These are phyloP conservation scores for Flexamia atlantica DNA, from an alignment of 2,888 invertebrate species.

Conservation along the genomic window DNA sequence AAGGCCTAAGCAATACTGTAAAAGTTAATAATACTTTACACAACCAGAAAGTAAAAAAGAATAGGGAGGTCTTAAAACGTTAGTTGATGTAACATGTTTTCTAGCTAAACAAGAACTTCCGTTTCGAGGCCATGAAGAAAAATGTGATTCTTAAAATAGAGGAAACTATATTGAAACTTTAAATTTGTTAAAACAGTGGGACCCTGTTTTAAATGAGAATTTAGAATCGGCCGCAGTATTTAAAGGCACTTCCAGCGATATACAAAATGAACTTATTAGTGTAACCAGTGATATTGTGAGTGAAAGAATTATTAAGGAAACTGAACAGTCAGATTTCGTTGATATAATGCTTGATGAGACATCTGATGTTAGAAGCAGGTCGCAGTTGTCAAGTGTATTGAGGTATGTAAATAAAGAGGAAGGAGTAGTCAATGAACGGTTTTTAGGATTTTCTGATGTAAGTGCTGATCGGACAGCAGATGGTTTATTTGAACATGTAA, in stretches of 20 bases:
- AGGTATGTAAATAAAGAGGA: too few relatives aligned
- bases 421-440: too few relatives aligned
- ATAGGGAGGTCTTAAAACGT: conserved; percentile 67
- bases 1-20: conserved; percentile 27
- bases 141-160: conserved; percentile 66
- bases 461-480: too few relatives aligned
- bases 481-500: conserved; percentile 70
- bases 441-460: too few relatives aligned
- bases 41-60: too few relatives aligned
- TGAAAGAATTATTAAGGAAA: conserved; percentile 67
- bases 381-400: too few relatives aligned
- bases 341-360: conserved; percentile 69
- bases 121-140: conserved; percentile 67
- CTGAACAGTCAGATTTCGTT: conserved; percentile 68
- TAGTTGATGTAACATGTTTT: conserved; percentile 67
- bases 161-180: too few relatives aligned
- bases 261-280: conserved; percentile 69
- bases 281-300: conserved; percentile 65
- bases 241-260: too few relatives aligned
- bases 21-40: conserved; percentile 57
- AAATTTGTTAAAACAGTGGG: conserved; percentile 63
- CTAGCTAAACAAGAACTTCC: too few relatives aligned
- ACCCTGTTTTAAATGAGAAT: conserved; percentile 66
- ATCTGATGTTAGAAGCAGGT: conserved; percentile 66
- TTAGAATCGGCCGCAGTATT: too few relatives aligned